Evolutionary conservation across 2,888 invertebrate genomes (phyloP), one percentile per base, ranked within the genome.

Genomic region (Acleris laterana): DNA sequence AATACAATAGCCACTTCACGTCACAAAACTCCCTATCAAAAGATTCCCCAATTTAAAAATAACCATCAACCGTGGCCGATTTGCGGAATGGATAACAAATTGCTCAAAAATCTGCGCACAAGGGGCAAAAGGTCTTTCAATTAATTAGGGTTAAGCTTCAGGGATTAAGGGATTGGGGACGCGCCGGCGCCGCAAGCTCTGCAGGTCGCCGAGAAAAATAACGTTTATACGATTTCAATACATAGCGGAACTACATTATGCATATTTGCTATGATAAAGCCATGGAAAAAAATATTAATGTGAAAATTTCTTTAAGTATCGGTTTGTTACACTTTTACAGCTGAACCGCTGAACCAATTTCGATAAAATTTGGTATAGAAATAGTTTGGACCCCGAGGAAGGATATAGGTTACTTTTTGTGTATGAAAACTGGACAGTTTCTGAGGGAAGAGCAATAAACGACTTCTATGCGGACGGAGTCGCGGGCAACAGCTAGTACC

Each of bases 121-220:
- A 19, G 38, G 4, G 25, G 51, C 32, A 6, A 51, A 51, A 69
- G 70, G 69, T 73, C 72, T 62, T 57, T 61, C 71, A 72, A 72
- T 73, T 74, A 73, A 76, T 75, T 76, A 70, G 68, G 71, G 72
- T 70, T 69, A 73, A 74, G 55, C 71, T 53, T 25, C 32, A 25
- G 28, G 64, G 64, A 64, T 64, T 55, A 64, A 1, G 46, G 28
- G 46, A 13, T 28, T 19, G 9, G 49, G n/a, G 51, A 17, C 50
- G 50, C 57, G 63, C 50, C 38, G 53, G 48, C 53, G 53, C 16
- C 52, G 28, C 46, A 46, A 17, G 46, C 16, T 3, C n/a, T 46
- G 46, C 46, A 3, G 6, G 46, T 46, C n/a, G 17, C 6, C 16
- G 46, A 6, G 46, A 7, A 46, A n/a, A n/a, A 17, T 6, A 2